Percentiles rank a stretch among this genome's conserved stretches.
These are phyloP conservation scores for Heliconius hortense DNA, from an alignment of 2,888 invertebrate genomes.

Conservation along the genomic window DNA sequence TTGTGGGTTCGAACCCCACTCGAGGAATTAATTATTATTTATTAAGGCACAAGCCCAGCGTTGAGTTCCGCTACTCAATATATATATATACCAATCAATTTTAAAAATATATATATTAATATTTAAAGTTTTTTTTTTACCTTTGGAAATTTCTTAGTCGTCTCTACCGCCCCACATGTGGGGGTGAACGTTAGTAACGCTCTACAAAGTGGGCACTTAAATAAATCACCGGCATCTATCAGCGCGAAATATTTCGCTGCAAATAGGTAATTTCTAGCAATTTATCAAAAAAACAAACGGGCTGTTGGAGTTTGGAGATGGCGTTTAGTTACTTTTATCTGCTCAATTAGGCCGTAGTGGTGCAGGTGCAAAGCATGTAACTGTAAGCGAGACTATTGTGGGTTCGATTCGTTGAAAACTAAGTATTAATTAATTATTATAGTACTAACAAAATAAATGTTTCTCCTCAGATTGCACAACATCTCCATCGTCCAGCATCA, in stretches of 20 bases:
- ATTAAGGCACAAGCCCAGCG: no score
- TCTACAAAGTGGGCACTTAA: constrained; percentile 41
- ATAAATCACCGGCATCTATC: constrained; percentile 43
- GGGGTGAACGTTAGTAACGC: constrained; percentile 23
- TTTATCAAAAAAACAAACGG: constrained; percentile 25
- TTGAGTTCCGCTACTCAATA: no score
- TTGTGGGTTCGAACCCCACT: no score
- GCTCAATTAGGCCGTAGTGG: no score
- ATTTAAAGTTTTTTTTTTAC: neutral
- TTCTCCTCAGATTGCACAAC: constrained; percentile 62
- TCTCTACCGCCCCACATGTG: constrained; percentile 7
- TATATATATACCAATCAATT: no score
- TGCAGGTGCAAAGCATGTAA: no score
- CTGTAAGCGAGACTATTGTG: no score
- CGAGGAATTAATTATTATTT: no score
- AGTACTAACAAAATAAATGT: neutral
- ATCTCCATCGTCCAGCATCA: constrained; percentile 59
- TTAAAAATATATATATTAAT: no score
- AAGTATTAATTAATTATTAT: no score
- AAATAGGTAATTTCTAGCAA: constrained; percentile 34
- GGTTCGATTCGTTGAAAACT: no score
- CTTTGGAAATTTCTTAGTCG: neutral
- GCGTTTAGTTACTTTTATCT: constrained; percentile 15
- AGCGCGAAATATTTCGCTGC: constrained; percentile 38
- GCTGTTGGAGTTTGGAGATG: constrained; percentile 25